These are phyloP conservation scores for Ianthella basta DNA, from an alignment of 37 sponge, comb jelly and placozoan genomes.

Conservation along the genomic window DNA sequence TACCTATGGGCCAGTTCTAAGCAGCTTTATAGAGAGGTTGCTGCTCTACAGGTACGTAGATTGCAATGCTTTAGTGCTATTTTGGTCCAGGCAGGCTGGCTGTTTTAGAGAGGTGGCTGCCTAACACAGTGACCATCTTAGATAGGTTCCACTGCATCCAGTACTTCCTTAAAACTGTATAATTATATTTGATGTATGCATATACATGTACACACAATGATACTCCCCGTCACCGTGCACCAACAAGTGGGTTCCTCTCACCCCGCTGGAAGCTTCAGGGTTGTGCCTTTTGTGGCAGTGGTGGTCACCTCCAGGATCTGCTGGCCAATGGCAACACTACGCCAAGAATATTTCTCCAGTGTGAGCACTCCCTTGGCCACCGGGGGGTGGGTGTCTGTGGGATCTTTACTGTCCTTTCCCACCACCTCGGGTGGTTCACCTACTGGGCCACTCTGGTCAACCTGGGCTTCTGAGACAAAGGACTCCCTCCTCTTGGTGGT, in stretches of 20 bases:
- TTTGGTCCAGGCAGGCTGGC: background rate
- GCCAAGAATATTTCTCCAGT: conserved; percentile 69
- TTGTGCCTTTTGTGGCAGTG: conserved; percentile 43
- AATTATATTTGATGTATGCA: too few species aligned
- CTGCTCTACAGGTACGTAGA: too few species aligned
- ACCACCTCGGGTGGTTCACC: too few species aligned
- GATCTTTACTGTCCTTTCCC: background rate
- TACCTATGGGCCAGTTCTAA: too few species aligned
- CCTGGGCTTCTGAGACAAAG: background rate
- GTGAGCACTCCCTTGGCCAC: background rate
- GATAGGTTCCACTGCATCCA: too few species aligned
- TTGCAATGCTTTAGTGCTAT: too few species aligned
- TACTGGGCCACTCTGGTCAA: background rate
- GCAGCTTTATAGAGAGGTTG: too few species aligned
- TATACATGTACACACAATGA: too few species aligned
- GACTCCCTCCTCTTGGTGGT: background rate
- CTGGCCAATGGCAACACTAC: conserved; percentile 12
- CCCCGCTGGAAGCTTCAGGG: conserved; percentile 57
- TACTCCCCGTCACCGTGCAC: too few species aligned
- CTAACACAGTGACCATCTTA: too few species aligned
- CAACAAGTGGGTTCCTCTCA: too few species aligned
- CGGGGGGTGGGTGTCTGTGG: background rate
- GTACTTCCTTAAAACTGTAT: too few species aligned
- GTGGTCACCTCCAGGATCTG: conserved; percentile 52
- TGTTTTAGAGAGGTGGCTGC: background rate